Base-by-base conservation (phyloP, 2,888 invertebrate genomes). In the Anticlea derivata region DNA sequence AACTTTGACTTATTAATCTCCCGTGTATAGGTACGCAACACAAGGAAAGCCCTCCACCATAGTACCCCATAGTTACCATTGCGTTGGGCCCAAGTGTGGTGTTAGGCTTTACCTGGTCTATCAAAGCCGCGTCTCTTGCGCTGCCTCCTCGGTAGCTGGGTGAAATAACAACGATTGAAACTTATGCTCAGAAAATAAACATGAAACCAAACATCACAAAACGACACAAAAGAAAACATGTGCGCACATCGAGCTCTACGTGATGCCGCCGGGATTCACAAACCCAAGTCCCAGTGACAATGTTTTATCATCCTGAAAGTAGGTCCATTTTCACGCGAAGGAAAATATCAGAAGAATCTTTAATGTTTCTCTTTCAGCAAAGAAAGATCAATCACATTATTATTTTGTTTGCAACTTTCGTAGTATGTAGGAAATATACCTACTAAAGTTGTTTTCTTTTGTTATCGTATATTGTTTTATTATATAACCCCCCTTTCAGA, bases 101-200 rank as follows among this genome's bases (percentile, higher is more conserved):
- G n/a, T n/a, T n/a, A 55, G 74, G 73, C 82, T 85, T 91, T 91
- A 91, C 91, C 91, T 91, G 86, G 70, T 86, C 88, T 91, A 91
- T 91, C 85, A 91, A 89, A 91, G 91, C 88, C 91, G 85, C 82
- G 91, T 91, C 90, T 91, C 91, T 89, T 87, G 89, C 66, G 88
- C 90, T 85, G 89, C 89, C 80, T 90, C 91, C 91, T 91, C 91
- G 89, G 84, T 86, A 89, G 90, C 91, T 91, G 91, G 88, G 81
- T 91, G 89, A 89, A 90, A 90, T 88, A 88, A 91, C 83, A 90
- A 89, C 86, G 88, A 78, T 88, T 89, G 89, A 83, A 90, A 89
- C 81, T 71, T 86, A 83, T 80, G 82, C 77, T 83, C 80, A 84
- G 65, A 77, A 87, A 85, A 83, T 81, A 78, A 87, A 87, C 79